A percentile compares a stretch with the other conserved stretches of the same genome.
These are phyloP conservation scores for Pipra filicauda DNA, from an alignment of 2,113 vertebrate species.

Conservation along the genomic window DNA sequence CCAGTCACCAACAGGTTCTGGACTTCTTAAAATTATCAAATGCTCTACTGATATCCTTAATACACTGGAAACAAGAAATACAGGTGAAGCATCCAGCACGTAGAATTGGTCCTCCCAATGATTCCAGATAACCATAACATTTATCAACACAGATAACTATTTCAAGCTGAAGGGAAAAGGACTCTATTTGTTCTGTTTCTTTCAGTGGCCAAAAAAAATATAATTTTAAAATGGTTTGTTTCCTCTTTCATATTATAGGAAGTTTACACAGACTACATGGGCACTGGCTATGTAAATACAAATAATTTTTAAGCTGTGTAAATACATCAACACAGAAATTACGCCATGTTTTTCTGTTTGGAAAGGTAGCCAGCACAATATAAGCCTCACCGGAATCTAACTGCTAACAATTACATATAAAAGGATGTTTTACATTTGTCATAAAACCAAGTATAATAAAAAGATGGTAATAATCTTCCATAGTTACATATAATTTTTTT, in stretches of 20 bases:
- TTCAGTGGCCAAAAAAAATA: neutral
- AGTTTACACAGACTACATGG: neutral
- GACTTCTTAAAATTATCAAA: neutral
- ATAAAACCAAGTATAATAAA: neutral
- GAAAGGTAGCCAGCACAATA: neutral
- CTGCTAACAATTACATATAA: neutral
- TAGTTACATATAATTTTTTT: neutral
- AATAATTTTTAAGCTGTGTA: neutral
- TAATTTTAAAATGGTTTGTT: neutral
- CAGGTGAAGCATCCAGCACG: neutral
- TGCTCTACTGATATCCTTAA: neutral
- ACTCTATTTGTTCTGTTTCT: neutral
- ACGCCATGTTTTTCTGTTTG: neutral
- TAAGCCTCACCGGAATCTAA: neutral
- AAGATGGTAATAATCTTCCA: neutral
- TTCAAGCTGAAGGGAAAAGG: neutral
- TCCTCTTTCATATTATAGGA: neutral
- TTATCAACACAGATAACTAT: neutral
- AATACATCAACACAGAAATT: neutral
- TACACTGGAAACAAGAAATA: neutral
- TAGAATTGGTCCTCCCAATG: neutral
- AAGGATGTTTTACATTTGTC: neutral
- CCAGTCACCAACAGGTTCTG: neutral
- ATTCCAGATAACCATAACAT: neutral
- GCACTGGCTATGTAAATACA: neutral